phyloP scores from a whole-genome alignment of 2,797 vertebrate species.

The Rhynchonycteris naso region DNA sequence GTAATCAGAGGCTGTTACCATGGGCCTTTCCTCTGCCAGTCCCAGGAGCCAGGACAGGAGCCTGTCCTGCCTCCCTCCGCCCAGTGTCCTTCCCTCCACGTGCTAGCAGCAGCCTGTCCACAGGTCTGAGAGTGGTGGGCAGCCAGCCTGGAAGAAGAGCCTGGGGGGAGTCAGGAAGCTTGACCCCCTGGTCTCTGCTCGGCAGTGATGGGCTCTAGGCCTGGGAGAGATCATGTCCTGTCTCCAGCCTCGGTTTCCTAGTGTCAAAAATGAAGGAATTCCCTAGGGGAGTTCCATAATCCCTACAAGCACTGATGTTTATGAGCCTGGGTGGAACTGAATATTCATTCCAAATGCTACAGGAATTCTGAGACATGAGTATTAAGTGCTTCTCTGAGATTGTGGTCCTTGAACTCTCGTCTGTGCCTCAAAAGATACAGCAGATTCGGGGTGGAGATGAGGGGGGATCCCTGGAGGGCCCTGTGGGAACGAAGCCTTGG shows the following conservation, averaged over 20 bases:
- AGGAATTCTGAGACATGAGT: not conserved
- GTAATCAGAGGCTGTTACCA: too few species aligned
- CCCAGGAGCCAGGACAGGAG: not conserved
- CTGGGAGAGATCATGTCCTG: not conserved
- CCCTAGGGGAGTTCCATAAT: not conserved
- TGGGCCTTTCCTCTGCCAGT: not conserved
- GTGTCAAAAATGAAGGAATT: not conserved
- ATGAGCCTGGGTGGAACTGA: not conserved
- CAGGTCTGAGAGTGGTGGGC: accelerated
- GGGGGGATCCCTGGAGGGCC: not conserved
- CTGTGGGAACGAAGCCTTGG: not conserved
- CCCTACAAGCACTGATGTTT: not conserved
- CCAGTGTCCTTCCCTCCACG: accelerated
- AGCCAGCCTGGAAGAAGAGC: not conserved
- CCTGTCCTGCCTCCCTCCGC: not conserved
- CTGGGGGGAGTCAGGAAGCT: not conserved
- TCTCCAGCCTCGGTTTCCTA: not conserved
- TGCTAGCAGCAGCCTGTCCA: not conserved
- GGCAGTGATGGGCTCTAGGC: not conserved
- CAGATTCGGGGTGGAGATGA: not conserved
- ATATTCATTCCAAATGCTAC: not conserved
- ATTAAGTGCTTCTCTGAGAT: not conserved
- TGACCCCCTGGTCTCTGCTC: not conserved
- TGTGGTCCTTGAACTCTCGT: not conserved
- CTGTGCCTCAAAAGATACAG: not conserved